Base-by-base conservation (phyloP, 1,140 invertebrate genomes). In the Elymnias hypermnestra region DNA sequence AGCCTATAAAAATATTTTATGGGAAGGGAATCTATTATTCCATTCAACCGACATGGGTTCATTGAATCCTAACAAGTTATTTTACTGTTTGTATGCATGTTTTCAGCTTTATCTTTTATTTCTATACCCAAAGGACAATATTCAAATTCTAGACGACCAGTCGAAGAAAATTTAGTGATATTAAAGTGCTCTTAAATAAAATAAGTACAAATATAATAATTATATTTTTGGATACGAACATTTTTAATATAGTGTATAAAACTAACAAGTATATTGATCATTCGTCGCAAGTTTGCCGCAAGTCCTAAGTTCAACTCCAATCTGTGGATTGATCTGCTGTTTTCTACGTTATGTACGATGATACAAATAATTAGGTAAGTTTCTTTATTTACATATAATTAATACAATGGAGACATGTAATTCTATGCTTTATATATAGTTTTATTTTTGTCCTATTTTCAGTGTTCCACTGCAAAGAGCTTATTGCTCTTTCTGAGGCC, bases 281-380 rank as follows among this genome's bases (percentile, higher is more conserved):
- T 29, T 13, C 26, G 10, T 29, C 26, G 13, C 26, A 13, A 13
- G 2, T 12, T n/a, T n/a, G n/a, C n/a, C n/a, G n/a, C n/a, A n/a
- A n/a, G n/a, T n/a, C 38, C 13, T 23, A 43, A 44, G 22, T 36
- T 25, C 19, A 43, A 14, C 21, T 5, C 22, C 7, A 14, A 17
- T 42, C 28, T 28, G 8, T 13, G 19, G 17, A 41, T 19, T 41
- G 10, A 21, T 49, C 46, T 19, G 38, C 47, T 17, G 14, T n/a
- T 51, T 72, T 70, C 68, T 58, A 60, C 72, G 61, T 69, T 52
- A 44, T 38, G 48, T 47, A 47, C 17, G 77, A 79, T 79, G 66
- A 82, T 79, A 82, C 77, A 79, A 41, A 63, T 44, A 45, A 55
- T 56, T 64, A 79, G 77, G 77, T 82, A 58, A 40, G 45, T 48